A percentile compares a stretch with the other conserved stretches of the same genome.
Evolutionary conservation across 2,888 invertebrate species (phyloP).

Genomic region (Plusia festucae): DNA sequence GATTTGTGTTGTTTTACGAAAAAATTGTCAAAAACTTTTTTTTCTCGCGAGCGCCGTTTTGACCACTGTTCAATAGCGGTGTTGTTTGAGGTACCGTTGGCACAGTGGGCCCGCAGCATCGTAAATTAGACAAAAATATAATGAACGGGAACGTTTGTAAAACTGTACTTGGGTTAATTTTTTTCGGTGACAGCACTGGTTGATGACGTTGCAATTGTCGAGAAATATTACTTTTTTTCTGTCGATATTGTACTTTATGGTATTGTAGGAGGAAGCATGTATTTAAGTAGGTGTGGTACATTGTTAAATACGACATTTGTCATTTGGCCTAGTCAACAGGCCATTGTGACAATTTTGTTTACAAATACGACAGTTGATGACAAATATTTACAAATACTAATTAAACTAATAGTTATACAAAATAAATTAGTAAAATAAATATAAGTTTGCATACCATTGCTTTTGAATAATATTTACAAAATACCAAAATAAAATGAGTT

Average conservation of each 20-base stretch:
- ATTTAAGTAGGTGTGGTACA: not conserved
- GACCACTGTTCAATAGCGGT: conserved; percentile 74
- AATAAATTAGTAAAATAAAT: too few species aligned
- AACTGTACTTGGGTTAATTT: conserved; percentile 73
- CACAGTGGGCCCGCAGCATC: conserved; percentile 79
- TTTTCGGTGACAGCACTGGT: conserved; percentile 62
- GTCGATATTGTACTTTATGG: conserved; percentile 18
- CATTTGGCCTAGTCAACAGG: conserved; percentile 62
- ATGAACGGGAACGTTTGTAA: conserved; percentile 85
- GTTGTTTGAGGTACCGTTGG: conserved; percentile 71
- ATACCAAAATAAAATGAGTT: too few species aligned
- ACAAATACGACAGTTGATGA: conserved; percentile 22
- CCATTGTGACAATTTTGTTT: conserved; percentile 55
- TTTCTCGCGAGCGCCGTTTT: conserved; percentile 41
- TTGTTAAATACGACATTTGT: conserved; percentile 59
- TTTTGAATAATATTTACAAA: too few species aligned
- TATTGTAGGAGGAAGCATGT: conserved; percentile 9
- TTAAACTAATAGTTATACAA: too few species aligned
- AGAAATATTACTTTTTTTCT: conserved; percentile 19
- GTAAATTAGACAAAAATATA: conserved; percentile 81
- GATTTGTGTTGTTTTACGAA: conserved; percentile 76
- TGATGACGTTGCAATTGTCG: conserved; percentile 68
- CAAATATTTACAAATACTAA: too few species aligned
- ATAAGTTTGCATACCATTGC: too few species aligned
- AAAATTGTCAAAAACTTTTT: conserved; percentile 72